Conservation (phyloP, 2,888 invertebrate species). For the Chironomus riparius region DNA sequence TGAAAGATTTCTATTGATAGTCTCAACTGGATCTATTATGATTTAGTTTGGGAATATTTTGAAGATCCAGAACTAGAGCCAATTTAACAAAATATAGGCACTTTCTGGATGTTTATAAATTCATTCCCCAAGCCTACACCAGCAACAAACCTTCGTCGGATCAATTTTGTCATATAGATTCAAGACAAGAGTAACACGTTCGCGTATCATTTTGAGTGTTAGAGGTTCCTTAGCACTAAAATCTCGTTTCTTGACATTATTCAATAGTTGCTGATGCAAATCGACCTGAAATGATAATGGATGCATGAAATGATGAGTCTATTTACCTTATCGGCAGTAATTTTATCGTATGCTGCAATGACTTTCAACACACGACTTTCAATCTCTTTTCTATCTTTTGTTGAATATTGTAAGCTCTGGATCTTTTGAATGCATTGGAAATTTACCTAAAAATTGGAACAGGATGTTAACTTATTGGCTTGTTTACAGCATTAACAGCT, state of each 20-base stretch:
- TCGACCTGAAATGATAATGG: constrained; percentile 7
- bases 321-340: constrained; percentile 73
- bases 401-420: constrained; percentile 31
- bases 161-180: constrained; percentile 97
- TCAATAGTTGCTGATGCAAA: constrained; percentile 50
- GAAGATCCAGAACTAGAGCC: too few species aligned
- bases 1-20: too few species aligned
- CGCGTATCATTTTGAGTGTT: constrained; percentile 70
- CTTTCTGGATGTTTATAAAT: too few species aligned
- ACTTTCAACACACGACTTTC: constrained; percentile 78
- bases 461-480: not conserved
- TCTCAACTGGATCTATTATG: too few species aligned
- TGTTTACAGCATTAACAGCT: not conserved
- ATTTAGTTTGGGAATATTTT: too few species aligned
- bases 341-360: constrained; percentile 81
- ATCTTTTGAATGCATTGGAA: constrained; percentile 9
- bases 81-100: too few species aligned
- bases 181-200: constrained; percentile 88
- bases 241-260: constrained; percentile 46
- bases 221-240: constrained; percentile 70
- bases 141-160: constrained; percentile 71
- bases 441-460: constrained; percentile 21
- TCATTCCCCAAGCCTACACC: too few species aligned
- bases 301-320: constrained; percentile 24
- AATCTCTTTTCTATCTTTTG: constrained; percentile 55